Evolutionary conservation across 2,797 vertebrate genomes (phyloP), one percentile per base, ranked within the genome.

Genomic region (Nothura maculosa): DNA sequence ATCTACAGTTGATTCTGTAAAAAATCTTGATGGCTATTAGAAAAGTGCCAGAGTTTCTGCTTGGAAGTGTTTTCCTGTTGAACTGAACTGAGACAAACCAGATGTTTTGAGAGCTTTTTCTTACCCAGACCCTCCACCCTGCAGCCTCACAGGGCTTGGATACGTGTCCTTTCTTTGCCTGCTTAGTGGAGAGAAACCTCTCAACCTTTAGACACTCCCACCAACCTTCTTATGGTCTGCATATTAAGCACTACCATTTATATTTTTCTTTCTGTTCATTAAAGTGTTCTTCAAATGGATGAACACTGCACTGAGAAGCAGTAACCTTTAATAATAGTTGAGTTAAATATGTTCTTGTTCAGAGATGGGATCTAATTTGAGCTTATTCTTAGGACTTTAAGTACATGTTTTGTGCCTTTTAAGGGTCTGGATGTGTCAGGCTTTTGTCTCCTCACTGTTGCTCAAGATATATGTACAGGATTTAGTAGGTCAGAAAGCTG

Each of bases 251-350:
- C 24, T n/a, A 79, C n/a, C 43, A 55, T 32, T 87, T 86, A 64
- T 70, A 61, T 58, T 92, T 93, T 90, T 78, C 58, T 85, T 89
- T 86, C 40, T 80, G 25, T 64, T 94, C n/a, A 55, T 88, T 86
- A 75, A 87, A 87, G 55, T 15, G 4, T 72, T 90, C 27, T 86
- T 91, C 34, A 87, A 50, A 66, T 58, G n/a, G 16, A 15, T 38
- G 11, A 85, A 82, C 54, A 77, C 73, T 34, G 34, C 14, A 3
- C 6, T 43, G 25, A 34, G 17, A 21, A 69, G 61, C n/a, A 45
- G 64, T 90, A 88, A 74, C 40, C 58, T 85, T 92, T 87, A 70
- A 8, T 88, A 75, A 70, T 13, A 78, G 24, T 72, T 50, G 24
- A 45, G n/a, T 73, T 91, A 81, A 92, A 85, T 55, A 78, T 57